A percentile compares a stretch with the other conserved stretches of the same genome.
Evolutionary conservation across 2,797 vertebrate genomes (phyloP).

Genomic region (Brotula barbata): DNA sequence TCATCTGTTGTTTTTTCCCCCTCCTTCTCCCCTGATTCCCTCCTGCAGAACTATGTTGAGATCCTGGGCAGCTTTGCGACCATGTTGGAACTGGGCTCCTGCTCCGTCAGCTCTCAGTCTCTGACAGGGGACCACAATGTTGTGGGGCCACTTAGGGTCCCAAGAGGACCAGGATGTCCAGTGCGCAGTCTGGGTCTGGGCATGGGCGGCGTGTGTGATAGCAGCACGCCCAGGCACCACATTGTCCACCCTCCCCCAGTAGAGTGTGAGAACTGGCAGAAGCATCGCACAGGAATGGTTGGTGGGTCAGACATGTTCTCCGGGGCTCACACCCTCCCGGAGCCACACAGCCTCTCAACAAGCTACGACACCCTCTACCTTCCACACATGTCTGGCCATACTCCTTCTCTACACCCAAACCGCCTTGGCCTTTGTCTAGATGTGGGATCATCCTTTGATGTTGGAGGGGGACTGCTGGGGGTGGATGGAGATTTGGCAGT

Average conservation of each 20-base stretch:
- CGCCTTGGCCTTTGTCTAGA: conserved; percentile 66
- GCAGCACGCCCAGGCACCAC: conserved; percentile 70
- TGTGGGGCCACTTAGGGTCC: conserved; percentile 50
- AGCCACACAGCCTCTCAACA: conserved; percentile 78
- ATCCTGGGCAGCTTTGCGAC: conserved; percentile 62
- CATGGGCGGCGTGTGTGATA: conserved; percentile 63
- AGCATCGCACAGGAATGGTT: conserved; percentile 78
- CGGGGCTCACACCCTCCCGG: conserved; percentile 75
- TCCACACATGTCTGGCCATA: conserved; percentile 58
- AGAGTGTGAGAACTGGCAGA: conserved; percentile 86
- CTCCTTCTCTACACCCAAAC: conserved; percentile 50
- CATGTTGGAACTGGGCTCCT: conserved; percentile 89
- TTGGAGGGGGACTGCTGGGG: conserved; percentile 62
- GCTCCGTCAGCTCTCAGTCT: conserved; percentile 81
- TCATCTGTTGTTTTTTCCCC: conserved; percentile 9
- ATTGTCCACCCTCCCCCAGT: conserved; percentile 74
- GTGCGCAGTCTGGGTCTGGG: conserved; percentile 32
- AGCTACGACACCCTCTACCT: conserved; percentile 84
- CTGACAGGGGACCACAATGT: conserved; percentile 79
- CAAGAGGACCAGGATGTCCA: conserved; percentile 33
- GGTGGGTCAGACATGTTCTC: conserved; percentile 66
- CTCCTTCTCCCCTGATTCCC: background rate
- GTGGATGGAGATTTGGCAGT: conserved; percentile 79
- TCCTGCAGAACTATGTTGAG: conserved; percentile 87
- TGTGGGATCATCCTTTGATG: conserved; percentile 66